A percentile compares a stretch with the other conserved stretches of the same genome.
phyloP scores from a whole-genome alignment of 2,888 invertebrate species.

The Dermolepida albohirtum region DNA sequence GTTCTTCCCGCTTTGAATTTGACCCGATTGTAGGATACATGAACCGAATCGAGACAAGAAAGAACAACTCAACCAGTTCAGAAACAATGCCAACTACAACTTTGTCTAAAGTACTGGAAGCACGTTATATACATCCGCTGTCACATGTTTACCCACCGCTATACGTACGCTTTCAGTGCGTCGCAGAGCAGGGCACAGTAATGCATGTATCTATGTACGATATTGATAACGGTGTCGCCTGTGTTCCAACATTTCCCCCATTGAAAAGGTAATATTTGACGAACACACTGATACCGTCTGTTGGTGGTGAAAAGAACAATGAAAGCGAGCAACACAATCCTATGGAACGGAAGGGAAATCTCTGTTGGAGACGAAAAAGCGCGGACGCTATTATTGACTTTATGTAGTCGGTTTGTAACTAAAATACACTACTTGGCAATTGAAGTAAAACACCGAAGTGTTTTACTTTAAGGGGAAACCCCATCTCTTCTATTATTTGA shows the following conservation, averaged over 20 bases:
- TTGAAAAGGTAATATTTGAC: conserved; percentile 7
- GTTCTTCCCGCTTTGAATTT: too few relatives aligned
- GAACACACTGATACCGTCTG: not conserved
- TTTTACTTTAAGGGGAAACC: too few relatives aligned
- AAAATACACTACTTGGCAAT: too few relatives aligned
- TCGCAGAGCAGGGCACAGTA: not conserved
- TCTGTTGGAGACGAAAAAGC: too few relatives aligned
- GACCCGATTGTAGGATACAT: not conserved
- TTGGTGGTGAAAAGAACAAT: too few relatives aligned
- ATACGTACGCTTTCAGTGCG: not conserved
- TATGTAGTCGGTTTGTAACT: too few relatives aligned
- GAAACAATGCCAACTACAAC: conserved; percentile 21
- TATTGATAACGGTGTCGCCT: not conserved
- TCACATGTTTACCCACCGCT: conserved; percentile 5
- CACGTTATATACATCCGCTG: conserved; percentile 27
- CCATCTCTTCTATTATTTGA: too few relatives aligned
- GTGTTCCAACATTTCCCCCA: not conserved
- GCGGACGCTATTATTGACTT: too few relatives aligned
- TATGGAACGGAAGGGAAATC: too few relatives aligned
- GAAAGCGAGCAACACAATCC: too few relatives aligned
- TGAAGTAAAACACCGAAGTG: not conserved
- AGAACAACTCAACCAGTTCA: conserved; percentile 26
- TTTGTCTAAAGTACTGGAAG: conserved; percentile 13
- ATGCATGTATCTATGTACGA: not conserved
- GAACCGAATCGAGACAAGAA: conserved; percentile 14